phyloP scores from a whole-genome alignment of 2,113 vertebrate genomes.

The Cettia cetti region DNA sequence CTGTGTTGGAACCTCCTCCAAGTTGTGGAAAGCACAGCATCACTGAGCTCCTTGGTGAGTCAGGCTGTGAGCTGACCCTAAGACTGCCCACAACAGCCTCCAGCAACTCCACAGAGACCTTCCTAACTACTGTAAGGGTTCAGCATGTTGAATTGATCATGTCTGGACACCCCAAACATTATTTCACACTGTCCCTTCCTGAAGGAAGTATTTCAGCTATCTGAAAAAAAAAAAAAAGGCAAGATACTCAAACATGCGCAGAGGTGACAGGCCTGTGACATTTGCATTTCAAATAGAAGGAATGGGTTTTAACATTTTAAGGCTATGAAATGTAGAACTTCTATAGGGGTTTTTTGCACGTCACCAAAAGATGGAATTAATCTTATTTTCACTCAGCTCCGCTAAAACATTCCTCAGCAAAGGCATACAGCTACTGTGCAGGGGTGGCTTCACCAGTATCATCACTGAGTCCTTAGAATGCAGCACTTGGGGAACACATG shows the following conservation, averaged over 20 bases:
- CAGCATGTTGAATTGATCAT: background rate
- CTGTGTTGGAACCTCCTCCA: background rate
- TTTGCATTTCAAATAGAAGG: background rate
- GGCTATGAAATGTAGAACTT: background rate
- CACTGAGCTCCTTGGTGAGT: background rate
- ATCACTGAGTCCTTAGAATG: background rate
- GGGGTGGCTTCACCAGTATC: background rate
- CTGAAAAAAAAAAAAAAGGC: background rate
- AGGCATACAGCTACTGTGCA: background rate
- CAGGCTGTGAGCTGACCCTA: background rate
- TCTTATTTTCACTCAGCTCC: background rate
- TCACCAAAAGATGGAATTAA: background rate
- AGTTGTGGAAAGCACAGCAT: background rate
- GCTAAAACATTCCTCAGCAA: background rate
- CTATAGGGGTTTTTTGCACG: background rate
- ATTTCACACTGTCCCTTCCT: background rate
- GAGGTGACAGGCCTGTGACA: background rate
- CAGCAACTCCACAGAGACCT: background rate
- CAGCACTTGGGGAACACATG: background rate
- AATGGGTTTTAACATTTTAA: background rate
- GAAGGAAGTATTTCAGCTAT: background rate
- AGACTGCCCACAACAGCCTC: background rate
- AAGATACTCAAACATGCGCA: background rate
- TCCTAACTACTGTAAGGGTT: background rate
- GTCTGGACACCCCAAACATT: background rate